Percentiles rank a stretch among this genome's conserved stretches.
These are phyloP conservation scores for Crepidodera aurea DNA, from an alignment of 2,888 invertebrate species.

Conservation along the genomic window DNA sequence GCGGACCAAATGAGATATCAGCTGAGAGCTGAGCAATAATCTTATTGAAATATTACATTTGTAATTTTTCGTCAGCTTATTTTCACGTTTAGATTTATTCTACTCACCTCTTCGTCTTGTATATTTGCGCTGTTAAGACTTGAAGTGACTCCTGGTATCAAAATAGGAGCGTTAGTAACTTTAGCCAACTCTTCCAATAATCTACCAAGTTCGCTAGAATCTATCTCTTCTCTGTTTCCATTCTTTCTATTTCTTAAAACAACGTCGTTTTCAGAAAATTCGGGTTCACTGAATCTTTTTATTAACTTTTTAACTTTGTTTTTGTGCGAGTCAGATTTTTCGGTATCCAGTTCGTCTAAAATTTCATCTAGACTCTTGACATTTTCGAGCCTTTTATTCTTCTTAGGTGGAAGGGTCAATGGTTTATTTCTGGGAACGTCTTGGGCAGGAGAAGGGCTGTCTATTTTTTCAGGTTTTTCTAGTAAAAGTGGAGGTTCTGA, in stretches of 20 bases:
- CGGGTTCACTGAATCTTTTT: constrained; percentile 53
- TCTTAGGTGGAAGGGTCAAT: constrained; percentile 20
- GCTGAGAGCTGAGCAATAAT: too few species aligned
- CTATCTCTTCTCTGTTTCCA: constrained; percentile 38
- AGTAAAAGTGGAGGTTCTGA: constrained; percentile 33
- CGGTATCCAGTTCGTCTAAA: constrained; percentile 52
- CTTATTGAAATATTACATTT: too few species aligned
- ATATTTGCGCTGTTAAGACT: constrained; percentile 54
- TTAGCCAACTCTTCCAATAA: constrained; percentile 58
- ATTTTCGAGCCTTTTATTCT: constrained; percentile 19
- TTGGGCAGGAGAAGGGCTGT: constrained; percentile 50
- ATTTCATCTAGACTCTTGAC: constrained; percentile 55
- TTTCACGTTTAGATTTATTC: too few species aligned
- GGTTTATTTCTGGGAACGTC: constrained; percentile 51
- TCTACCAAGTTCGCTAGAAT: constrained; percentile 56
- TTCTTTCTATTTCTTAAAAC: constrained; percentile 37
- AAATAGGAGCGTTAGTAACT: constrained; percentile 59
- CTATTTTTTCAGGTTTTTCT: constrained; percentile 37
- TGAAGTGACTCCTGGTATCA: constrained; percentile 57
- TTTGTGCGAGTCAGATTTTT: constrained; percentile 26
- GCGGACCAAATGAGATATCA: too few species aligned
- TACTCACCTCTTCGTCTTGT: constrained; percentile 54
- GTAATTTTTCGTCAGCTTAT: too few species aligned
- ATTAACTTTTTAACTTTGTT: constrained; percentile 53
- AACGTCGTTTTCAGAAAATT: constrained; percentile 41